Conservation (phyloP, 1,140 invertebrate species). For the Drosophila nigrodunni region DNA sequence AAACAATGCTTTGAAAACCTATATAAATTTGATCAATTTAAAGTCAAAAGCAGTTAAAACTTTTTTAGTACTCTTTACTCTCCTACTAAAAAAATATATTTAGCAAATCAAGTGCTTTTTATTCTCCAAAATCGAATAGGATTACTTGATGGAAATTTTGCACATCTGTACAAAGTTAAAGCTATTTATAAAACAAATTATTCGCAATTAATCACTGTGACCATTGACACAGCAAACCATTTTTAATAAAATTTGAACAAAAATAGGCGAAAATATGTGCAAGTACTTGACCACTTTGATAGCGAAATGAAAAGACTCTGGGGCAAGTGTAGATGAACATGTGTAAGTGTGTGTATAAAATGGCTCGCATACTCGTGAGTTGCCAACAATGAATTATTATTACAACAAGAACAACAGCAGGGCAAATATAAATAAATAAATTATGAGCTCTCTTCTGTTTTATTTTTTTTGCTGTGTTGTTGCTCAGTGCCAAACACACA, state of each 20-base stretch:
- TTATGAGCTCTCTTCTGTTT: slow-evolving; percentile 60
- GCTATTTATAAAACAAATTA: background rate
- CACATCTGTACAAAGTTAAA: too few relatives aligned
- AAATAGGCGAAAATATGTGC: background rate
- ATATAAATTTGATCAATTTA: too few relatives aligned
- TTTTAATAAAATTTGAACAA: background rate
- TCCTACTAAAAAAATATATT: too few relatives aligned
- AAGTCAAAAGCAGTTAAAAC: too few relatives aligned
- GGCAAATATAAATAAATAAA: slow-evolving; percentile 76
- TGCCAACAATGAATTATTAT: slow-evolving; percentile 77
- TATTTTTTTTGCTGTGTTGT: slow-evolving; percentile 24
- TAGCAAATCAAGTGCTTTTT: too few relatives aligned
- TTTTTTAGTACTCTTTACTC: too few relatives aligned
- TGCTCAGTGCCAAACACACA: slow-evolving; percentile 33
- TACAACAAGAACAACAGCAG: slow-evolving; percentile 67
- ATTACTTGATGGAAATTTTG: too few relatives aligned
- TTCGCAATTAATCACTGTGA: background rate
- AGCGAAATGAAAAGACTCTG: slow-evolving; percentile 13
- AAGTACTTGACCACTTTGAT: background rate
- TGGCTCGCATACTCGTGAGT: slow-evolving; percentile 22
- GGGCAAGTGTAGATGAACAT: slow-evolving; percentile 35
- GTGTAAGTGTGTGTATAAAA: slow-evolving; percentile 11
- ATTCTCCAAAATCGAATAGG: too few relatives aligned
- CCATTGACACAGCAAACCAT: too few relatives aligned
- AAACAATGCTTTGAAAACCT: too few relatives aligned